These are phyloP conservation scores for Nautilus pompilius DNA, from an alignment of 1,140 invertebrate species.

Conservation along the genomic window DNA sequence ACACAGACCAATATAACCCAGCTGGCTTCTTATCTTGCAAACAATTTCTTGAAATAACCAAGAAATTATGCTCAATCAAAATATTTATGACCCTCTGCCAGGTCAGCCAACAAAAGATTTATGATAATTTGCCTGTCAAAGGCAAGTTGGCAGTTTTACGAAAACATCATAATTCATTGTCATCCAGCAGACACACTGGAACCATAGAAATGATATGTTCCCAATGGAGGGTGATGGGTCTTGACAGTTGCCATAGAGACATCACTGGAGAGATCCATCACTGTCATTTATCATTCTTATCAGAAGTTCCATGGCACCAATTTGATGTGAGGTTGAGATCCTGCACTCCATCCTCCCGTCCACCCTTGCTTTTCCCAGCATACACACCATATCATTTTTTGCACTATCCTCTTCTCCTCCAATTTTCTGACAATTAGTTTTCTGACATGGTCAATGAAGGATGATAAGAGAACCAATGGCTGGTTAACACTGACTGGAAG, in stretches of 20 bases:
- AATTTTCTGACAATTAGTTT: constrained; percentile 1
- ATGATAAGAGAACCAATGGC: neutral
- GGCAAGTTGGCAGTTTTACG: constrained; percentile 24
- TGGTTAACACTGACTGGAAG: too few relatives aligned
- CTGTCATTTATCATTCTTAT: constrained; percentile 38
- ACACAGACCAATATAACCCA: too few relatives aligned
- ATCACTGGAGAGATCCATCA: constrained; percentile 34
- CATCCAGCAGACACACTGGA: constrained; percentile 24
- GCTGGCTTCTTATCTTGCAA: constrained; percentile 2
- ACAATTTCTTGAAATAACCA: constrained; percentile 14
- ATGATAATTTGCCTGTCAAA: constrained; percentile 40
- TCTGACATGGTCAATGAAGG: constrained; percentile 1
- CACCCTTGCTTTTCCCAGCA: neutral
- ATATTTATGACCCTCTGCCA: constrained; percentile 22
- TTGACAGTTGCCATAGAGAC: constrained; percentile 39
- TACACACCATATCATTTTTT: neutral
- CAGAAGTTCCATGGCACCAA: constrained; percentile 16
- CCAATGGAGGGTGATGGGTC: constrained; percentile 27
- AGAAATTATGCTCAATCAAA: constrained; percentile 26
- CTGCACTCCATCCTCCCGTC: neutral
- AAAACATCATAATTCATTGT: constrained; percentile 39
- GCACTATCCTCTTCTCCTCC: neutral
- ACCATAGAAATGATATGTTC: constrained; percentile 31
- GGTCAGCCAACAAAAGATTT: constrained; percentile 31
- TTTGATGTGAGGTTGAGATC: neutral